Conservation (phyloP, 2,888 invertebrate genomes). For the Monoplex corrugatus region DNA sequence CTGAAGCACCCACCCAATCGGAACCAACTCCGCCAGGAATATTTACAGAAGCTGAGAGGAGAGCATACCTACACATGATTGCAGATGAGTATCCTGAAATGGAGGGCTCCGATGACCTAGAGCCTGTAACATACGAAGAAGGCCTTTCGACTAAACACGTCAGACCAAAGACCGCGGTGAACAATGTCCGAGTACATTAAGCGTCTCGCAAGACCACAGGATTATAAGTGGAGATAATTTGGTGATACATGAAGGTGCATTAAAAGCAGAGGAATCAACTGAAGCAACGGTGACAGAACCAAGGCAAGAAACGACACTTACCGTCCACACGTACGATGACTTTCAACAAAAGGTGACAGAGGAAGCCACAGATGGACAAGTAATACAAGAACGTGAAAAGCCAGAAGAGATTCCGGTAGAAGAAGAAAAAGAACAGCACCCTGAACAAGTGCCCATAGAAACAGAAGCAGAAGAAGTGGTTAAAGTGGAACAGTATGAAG, state of each 20-base stretch:
- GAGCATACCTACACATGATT: neutral
- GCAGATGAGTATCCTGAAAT: slow-evolving; percentile 22
- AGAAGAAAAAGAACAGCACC: neutral
- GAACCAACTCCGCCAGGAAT: neutral
- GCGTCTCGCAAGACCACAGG: too few relatives aligned
- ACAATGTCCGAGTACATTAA: too few relatives aligned
- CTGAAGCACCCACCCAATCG: neutral
- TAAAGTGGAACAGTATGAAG: neutral
- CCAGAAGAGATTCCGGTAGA: neutral
- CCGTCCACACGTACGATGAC: neutral
- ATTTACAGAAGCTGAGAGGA: neutral
- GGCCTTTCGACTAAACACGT: too few relatives aligned
- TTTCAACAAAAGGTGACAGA: neutral
- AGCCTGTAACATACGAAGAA: too few relatives aligned
- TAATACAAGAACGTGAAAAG: neutral
- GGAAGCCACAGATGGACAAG: neutral
- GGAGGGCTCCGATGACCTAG: neutral
- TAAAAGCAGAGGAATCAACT: too few relatives aligned
- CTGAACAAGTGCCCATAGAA: neutral
- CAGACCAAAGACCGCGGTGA: too few relatives aligned
- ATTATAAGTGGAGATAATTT: too few relatives aligned
- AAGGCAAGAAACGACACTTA: neutral
- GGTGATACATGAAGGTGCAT: too few relatives aligned
- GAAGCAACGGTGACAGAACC: neutral
- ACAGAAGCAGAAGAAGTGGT: neutral